Evolutionary conservation across 2,113 vertebrate genomes (phyloP), one percentile per base, ranked within the genome.

Genomic region (Festucalex cinctus): DNA sequence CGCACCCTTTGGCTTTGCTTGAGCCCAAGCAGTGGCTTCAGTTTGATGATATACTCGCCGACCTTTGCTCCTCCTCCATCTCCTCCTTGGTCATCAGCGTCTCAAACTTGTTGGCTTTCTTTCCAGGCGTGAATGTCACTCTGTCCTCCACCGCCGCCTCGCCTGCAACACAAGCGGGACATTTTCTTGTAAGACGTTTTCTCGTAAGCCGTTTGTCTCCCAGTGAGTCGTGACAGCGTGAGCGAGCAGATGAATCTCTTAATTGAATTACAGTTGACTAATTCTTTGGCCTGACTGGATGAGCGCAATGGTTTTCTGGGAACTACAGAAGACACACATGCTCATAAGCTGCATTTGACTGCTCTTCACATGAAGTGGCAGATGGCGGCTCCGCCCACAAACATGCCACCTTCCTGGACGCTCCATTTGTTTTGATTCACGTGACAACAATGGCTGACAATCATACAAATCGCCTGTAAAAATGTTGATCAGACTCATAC

Each of bases 21-120:
- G 39, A 9, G 39, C 39, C 39, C 1, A 12, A 41, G 39, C 2
- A 3, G 39, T 9, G 39, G 39, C 12, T 41, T 13, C 39, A 41
- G 28, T 41, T 41, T 12, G 12, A 41, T 1, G 6, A 28, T n/a
- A 16, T 22, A 24, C 12, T 37, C 3, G 48, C 89, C 71, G 76
- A 98, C 96, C 96, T 95, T 85, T 95, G 95, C 54, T 98, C 96
- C 83, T 95, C 95, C 85, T 95, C 93, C 9, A 94, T 80, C 57
- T 98, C 95, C 81, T 96, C 95, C 86, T 93, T 91, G 79, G 92
- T 95, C 94, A 97, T 91, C 91, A 94, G 88, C 51, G 86, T 90
- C 85, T 93, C 93, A 71, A 93, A 93, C 78, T 93, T 94, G 85
- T 91, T 93, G 58, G 87, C 90, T 83, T 95, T 93, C 80, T 91